Evolutionary conservation across 1,140 invertebrate genomes (phyloP).

Genomic region (Cydia amplana): DNA sequence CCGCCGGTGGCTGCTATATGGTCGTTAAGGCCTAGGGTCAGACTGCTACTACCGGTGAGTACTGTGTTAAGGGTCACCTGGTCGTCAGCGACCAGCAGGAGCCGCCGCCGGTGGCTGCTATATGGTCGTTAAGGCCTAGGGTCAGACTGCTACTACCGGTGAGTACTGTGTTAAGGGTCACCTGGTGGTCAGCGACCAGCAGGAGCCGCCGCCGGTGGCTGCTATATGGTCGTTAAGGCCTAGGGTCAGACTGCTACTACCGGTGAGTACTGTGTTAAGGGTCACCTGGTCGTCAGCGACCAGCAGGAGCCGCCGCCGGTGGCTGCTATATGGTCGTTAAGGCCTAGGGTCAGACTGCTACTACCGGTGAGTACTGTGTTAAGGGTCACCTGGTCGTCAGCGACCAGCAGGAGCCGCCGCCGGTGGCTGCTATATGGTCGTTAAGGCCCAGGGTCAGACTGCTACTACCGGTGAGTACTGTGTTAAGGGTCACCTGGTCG

Average conservation of each 20-base stretch:
- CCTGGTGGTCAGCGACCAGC: neutral
- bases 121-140: neutral
- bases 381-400: neutral
- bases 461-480: no score
- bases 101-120: no score
- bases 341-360: neutral
- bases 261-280: no score
- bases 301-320: neutral
- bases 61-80: no score
- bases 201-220: neutral
- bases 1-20: no score
- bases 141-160: neutral
- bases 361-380: no score
- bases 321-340: no score
- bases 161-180: no score
- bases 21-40: neutral
- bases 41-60: neutral
- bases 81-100: neutral
- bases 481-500: neutral
- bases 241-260: neutral
- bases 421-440: no score
- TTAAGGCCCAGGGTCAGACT: neutral
- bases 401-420: neutral
- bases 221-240: no score
- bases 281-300: neutral